These are phyloP conservation scores for Cettia cetti DNA, from an alignment of 2,113 vertebrate species.

Conservation along the genomic window DNA sequence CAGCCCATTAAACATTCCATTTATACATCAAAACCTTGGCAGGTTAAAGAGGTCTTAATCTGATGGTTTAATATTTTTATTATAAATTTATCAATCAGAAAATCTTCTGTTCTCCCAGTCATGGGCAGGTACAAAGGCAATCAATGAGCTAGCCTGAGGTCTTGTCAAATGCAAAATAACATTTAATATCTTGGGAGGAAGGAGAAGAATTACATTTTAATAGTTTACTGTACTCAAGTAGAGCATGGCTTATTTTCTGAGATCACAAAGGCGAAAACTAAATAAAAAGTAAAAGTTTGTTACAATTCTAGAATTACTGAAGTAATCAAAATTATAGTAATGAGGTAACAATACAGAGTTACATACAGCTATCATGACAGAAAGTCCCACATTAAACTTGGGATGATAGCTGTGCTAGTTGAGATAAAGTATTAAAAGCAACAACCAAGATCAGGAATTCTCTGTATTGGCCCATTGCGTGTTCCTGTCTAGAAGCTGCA, in stretches of 20 bases:
- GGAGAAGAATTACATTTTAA: neutral
- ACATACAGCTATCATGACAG: neutral
- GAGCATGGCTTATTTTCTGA: neutral
- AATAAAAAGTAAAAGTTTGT: neutral
- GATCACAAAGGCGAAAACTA: neutral
- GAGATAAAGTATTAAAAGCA: neutral
- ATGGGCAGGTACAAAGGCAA: neutral
- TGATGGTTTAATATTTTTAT: neutral
- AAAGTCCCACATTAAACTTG: neutral
- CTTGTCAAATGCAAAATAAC: constrained; percentile 22
- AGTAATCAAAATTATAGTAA: neutral
- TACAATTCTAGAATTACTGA: neutral
- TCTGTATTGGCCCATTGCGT: neutral
- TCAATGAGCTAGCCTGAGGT: neutral
- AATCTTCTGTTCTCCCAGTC: neutral
- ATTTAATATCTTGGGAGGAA: neutral
- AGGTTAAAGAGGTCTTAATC: neutral
- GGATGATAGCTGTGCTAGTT: neutral
- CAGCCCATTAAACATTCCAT: neutral
- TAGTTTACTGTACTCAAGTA: neutral
- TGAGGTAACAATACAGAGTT: neutral
- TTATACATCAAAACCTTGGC: neutral
- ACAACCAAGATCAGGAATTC: neutral
- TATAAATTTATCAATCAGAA: neutral
- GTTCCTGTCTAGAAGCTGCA: neutral